Evolutionary conservation across 2,113 vertebrate species (phyloP).

Genomic region (Mesembrinibis cayennensis): DNA sequence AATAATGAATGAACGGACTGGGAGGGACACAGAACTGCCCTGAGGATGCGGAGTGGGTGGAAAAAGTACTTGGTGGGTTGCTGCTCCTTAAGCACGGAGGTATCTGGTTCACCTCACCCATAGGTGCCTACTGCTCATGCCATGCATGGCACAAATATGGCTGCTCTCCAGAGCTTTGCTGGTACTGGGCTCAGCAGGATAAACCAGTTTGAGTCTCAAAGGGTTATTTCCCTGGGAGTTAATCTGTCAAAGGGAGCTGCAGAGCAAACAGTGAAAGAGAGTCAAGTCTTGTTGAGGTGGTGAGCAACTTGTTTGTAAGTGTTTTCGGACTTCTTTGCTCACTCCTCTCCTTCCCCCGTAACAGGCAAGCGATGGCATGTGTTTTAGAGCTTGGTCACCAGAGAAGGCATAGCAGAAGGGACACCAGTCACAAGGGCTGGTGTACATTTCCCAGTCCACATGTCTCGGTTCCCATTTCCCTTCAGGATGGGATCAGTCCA

Average conservation of each 20-base stretch:
- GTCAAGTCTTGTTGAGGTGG: not conserved
- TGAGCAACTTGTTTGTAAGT: not conserved
- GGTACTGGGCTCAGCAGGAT: not conserved
- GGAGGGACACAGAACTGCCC: not conserved
- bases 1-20: constrained; percentile 42
- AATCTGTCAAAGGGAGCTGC: not conserved
- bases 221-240: not conserved
- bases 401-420: not conserved
- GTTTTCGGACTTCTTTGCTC: not conserved
- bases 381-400: not conserved
- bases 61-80: not conserved
- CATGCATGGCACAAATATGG: not conserved
- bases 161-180: not conserved
- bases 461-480: not conserved
- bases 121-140: not conserved
- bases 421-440: not conserved
- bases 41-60: not conserved
- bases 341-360: not conserved
- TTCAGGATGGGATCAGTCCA: not conserved
- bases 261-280: not conserved
- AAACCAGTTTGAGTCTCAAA: not conserved
- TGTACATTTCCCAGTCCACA: not conserved
- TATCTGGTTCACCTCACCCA: not conserved
- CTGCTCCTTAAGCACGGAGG: not conserved
- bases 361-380: not conserved